Base-by-base conservation (phyloP, 2,113 vertebrate genomes). In the Poeciliopsis prolifica region DNA sequence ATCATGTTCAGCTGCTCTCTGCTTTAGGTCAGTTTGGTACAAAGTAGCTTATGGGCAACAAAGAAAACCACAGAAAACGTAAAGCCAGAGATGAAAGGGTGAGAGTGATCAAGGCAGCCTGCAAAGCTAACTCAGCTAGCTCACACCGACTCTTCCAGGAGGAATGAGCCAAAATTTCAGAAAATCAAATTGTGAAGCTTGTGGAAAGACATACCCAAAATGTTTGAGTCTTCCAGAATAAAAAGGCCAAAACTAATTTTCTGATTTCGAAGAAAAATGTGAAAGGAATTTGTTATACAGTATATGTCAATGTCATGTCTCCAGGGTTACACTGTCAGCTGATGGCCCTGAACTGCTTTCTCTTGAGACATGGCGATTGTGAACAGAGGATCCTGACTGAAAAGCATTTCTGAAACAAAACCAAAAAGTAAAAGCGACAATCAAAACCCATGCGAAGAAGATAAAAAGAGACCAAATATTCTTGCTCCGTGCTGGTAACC, bases 271-370 rank as follows among this genome's bases (percentile, higher is more conserved):
- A 54, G 22, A 22, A 54, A 22, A 15, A 14, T 1, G 40, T 15
- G 40, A 15, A 42, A 42, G 15, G 4, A 42, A 42, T 15, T 58
- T 58, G 19, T n/a, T n/a, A n/a, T n/a, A 54, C 48, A 54, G 48
- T 2, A 9, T 10, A 58, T n/a, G 5, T 58, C 10, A 58, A 58
- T n/a, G 10, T 24, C 51, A 22, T 9, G 51, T n/a, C 10, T n/a
- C 58, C 75, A 65, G 54, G 83, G 79, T 91, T 89, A 67, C 19
- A 26, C 71, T 85, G 80, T 81, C 42, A 40, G 30, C 28, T 19
- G 58, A 77, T 76, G 73, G 64, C 75, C 68, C 42, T 37, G 72
- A 87, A 86, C 69, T 78, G 61, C 48, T 77, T 58, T 65, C 72
- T 70, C 73, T 70, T 31, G 26, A 72, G 70, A 78, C 44, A 17